Conservation (phyloP, 2,113 vertebrate species). For the Patagioenas fasciata region DNA sequence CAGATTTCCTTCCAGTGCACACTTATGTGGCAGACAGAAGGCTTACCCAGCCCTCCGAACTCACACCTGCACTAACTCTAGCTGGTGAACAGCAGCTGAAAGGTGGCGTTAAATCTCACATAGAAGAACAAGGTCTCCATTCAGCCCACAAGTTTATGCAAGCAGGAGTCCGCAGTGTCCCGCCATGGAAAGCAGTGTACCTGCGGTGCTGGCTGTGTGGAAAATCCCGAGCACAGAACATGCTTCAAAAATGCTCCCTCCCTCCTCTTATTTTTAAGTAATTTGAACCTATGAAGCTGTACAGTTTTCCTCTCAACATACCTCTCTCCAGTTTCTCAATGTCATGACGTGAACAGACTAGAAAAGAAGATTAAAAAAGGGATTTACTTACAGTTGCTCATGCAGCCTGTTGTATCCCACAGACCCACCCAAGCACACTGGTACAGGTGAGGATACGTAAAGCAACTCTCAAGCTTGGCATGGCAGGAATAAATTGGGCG, state of each 20-base stretch:
- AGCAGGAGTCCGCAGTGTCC: neutral
- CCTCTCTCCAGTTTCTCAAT: conserved; percentile 94
- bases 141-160: neutral
- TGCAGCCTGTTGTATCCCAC: neutral
- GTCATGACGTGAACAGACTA: conserved; percentile 95
- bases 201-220: neutral
- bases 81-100: neutral
- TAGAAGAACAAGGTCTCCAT: neutral
- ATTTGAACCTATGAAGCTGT: neutral
- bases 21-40: neutral
- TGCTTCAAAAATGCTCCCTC: neutral
- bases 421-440: neutral
- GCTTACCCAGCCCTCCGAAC: neutral
- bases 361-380: neutral
- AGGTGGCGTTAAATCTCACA: too few species aligned
- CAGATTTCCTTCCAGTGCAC: neutral
- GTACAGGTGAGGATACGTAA: neutral
- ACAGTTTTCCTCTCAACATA: conserved; percentile 59
- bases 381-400: neutral
- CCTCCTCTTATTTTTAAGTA: neutral
- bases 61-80: neutral
- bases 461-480: neutral
- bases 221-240: neutral
- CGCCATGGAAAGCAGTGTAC: neutral
- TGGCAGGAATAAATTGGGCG: neutral